Evolutionary conservation across 2,113 vertebrate species (phyloP).

Genomic region (Dissostichus mawsoni): DNA sequence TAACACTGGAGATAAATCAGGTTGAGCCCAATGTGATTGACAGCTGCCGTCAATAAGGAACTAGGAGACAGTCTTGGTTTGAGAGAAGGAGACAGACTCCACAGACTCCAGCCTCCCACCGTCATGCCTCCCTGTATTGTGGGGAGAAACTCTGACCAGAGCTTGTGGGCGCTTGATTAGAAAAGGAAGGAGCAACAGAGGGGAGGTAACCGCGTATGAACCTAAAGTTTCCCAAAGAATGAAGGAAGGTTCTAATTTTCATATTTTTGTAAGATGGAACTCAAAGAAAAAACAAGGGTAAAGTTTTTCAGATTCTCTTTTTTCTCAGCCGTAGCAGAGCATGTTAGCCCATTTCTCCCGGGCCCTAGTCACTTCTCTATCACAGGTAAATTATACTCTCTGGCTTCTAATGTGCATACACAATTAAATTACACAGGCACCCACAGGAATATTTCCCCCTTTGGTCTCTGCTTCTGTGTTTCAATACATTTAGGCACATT

Average conservation of each 20-base stretch:
- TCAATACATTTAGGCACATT: slow-evolving; percentile 69
- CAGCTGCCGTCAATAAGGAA: slow-evolving; percentile 54
- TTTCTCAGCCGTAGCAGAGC: slow-evolving; percentile 27
- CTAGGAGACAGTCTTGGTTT: slow-evolving; percentile 30
- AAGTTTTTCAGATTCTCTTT: slow-evolving; percentile 53
- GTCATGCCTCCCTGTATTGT: slow-evolving; percentile 70
- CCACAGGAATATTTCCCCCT: slow-evolving; percentile 66
- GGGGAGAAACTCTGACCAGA: slow-evolving; percentile 64
- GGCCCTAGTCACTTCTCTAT: slow-evolving; percentile 56
- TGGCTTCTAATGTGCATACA: slow-evolving; percentile 71
- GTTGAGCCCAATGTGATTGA: slow-evolving; percentile 36
- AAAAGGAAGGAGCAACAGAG: slow-evolving; percentile 69
- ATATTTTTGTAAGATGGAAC: slow-evolving; percentile 60
- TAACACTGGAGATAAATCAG: not conserved
- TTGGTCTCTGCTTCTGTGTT: slow-evolving; percentile 70
- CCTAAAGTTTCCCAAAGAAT: slow-evolving; percentile 68
- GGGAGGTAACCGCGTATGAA: slow-evolving; percentile 71
- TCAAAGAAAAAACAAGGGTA: slow-evolving; percentile 56
- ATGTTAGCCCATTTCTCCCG: slow-evolving; percentile 54
- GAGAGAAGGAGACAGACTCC: slow-evolving; percentile 47
- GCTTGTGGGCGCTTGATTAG: slow-evolving; percentile 67
- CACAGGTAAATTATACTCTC: slow-evolving; percentile 71
- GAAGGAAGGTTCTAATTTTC: slow-evolving; percentile 81
- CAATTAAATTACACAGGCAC: slow-evolving; percentile 77
- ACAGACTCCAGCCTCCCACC: slow-evolving; percentile 59